These are phyloP conservation scores for Whitmania pigra DNA, from an alignment of 1,140 invertebrate species.

Conservation along the genomic window DNA sequence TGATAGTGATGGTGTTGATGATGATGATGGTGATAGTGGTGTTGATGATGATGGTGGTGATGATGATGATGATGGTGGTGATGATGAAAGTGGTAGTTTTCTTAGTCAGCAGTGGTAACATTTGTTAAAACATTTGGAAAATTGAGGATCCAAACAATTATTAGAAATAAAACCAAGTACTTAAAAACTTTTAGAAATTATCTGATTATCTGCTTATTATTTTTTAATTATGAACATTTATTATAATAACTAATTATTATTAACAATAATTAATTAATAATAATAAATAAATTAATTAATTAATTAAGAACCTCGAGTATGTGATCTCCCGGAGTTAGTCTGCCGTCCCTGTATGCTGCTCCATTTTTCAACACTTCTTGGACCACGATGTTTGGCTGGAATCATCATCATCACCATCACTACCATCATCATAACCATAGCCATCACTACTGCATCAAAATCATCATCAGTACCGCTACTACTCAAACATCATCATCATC, in stretches of 20 bases:
- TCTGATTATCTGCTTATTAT: too few relatives aligned
- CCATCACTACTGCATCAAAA: constrained; percentile 9
- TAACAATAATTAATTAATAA: too few relatives aligned
- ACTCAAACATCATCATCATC: constrained; percentile 15
- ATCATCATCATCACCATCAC: constrained; percentile 11
- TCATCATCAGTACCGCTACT: constrained; percentile 9
- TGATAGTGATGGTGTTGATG: background rate
- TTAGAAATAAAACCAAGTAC: too few relatives aligned
- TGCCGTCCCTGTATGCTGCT: constrained; percentile 76
- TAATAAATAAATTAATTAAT: background rate
- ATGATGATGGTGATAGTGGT: background rate
- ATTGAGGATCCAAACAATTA: too few relatives aligned
- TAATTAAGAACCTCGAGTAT: constrained; percentile 61
- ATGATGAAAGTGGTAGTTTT: too few relatives aligned
- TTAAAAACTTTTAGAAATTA: too few relatives aligned
- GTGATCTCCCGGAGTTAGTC: constrained; percentile 80
- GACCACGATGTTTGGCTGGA: constrained; percentile 54
- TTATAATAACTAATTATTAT: too few relatives aligned
- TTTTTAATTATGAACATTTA: too few relatives aligned
- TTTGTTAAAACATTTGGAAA: too few relatives aligned
- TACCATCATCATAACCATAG: constrained; percentile 7
- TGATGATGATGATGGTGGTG: background rate
- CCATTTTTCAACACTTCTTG: constrained; percentile 81
- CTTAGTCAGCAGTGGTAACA: too few relatives aligned
- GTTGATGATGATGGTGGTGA: background rate